Evolutionary conservation across 2,113 vertebrate species (phyloP).

Genomic region (Charadrius vociferus): DNA sequence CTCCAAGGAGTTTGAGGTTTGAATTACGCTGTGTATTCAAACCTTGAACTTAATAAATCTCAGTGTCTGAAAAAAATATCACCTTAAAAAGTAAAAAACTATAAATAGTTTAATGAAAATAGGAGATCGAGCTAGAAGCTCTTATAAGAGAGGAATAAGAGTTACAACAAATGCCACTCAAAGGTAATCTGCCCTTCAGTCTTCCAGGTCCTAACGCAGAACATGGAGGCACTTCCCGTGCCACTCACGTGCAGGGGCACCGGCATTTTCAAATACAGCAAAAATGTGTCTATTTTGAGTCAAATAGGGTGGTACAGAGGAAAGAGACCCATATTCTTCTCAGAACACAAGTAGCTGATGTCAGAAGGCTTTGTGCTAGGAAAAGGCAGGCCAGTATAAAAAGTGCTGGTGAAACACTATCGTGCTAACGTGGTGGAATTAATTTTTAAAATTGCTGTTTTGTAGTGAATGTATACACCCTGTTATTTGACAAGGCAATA

Average conservation of each 20-base stretch:
- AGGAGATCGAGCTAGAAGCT: background rate
- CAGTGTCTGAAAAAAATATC: background rate
- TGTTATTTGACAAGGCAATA: slow-evolving; percentile 29
- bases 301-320: background rate
- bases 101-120: background rate
- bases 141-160: background rate
- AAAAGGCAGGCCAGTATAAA: background rate
- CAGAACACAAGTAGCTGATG: background rate
- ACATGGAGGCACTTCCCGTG: background rate
- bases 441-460: slow-evolving; percentile 41
- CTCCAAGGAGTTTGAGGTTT: background rate
- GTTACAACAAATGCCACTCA: background rate
- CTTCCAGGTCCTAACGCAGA: background rate
- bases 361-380: background rate
- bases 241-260: background rate
- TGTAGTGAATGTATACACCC: background rate
- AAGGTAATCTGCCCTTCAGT: background rate
- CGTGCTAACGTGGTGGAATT: background rate
- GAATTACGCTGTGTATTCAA: slow-evolving; percentile 10
- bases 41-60: slow-evolving; percentile 38
- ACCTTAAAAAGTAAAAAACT: slow-evolving; percentile 20
- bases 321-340: background rate
- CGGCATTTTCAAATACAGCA: slow-evolving; percentile 23
- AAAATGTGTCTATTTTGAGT: slow-evolving; percentile 7
- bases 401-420: background rate